Percentiles rank a stretch among this genome's conserved stretches.
These are phyloP conservation scores for Lucilia sericata DNA, from an alignment of 1,140 invertebrate genomes.

Conservation along the genomic window DNA sequence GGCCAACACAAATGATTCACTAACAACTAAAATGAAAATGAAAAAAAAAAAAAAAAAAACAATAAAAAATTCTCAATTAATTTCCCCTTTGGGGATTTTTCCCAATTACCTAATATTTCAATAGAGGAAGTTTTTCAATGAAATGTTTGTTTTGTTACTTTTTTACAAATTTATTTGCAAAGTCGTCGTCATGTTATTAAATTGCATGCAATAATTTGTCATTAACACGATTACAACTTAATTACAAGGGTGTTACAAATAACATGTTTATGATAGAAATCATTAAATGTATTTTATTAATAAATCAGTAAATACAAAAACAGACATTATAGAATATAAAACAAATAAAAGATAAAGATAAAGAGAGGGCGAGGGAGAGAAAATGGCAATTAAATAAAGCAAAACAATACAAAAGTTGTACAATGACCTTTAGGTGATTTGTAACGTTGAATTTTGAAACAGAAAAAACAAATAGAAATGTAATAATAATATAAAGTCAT, in stretches of 20 bases:
- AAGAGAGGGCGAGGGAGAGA: neutral
- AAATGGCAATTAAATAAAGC: neutral
- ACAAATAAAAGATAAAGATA: neutral
- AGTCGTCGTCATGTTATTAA: too few relatives aligned
- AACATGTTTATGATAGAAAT: neutral
- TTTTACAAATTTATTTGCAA: too few relatives aligned
- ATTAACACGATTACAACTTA: neutral
- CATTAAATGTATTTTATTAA: neutral
- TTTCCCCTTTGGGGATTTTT: too few relatives aligned
- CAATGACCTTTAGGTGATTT: constrained; percentile 9
- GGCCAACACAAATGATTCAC: too few relatives aligned
- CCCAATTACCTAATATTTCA: too few relatives aligned
- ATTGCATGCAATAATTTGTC: too few relatives aligned
- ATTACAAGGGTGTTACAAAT: neutral
- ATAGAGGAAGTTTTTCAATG: too few relatives aligned
- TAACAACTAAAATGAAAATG: too few relatives aligned
- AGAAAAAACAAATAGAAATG: neutral
- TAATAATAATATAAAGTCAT: too few relatives aligned
- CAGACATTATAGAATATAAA: neutral
- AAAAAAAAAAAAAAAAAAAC: too few relatives aligned
- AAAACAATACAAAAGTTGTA: neutral
- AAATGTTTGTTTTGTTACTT: too few relatives aligned
- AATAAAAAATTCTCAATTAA: too few relatives aligned
- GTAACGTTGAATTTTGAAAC: neutral
- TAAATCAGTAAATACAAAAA: constrained; percentile 1